Conservation (phyloP, 2,888 invertebrate species). For the Physocephala rufipes region DNA sequence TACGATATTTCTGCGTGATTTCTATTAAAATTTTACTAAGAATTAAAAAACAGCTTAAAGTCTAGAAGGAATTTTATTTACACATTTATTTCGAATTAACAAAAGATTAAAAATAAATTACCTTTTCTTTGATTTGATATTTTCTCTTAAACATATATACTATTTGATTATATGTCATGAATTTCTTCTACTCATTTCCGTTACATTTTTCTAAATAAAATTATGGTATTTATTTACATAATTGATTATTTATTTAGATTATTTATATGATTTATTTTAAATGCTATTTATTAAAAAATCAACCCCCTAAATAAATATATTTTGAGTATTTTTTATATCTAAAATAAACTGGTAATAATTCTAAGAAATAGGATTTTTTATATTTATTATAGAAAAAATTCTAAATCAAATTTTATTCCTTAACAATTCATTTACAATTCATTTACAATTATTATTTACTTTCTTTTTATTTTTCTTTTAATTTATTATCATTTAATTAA, state of each 20-base stretch:
- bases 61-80: constrained; percentile 17
- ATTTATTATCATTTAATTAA: constrained; percentile 19
- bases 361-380: too few species aligned
- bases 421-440: constrained; percentile 3
- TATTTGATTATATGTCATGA: too few species aligned
- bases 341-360: too few species aligned
- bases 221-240: constrained; percentile 28
- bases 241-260: constrained; percentile 28
- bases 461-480: constrained; percentile 24
- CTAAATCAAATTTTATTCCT: constrained; percentile 15
- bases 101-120: background rate
- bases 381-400: too few species aligned
- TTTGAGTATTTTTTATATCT: too few species aligned
- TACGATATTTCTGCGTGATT: too few species aligned
- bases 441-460: constrained; percentile 18
- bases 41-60: background rate
- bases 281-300: too few species aligned
- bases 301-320: too few species aligned
- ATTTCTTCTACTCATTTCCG: too few species aligned
- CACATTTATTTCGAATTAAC: background rate
- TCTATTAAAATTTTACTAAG: too few species aligned
- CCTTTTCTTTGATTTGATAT: constrained; percentile 12
- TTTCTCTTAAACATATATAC: constrained; percentile 7
- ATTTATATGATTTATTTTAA: constrained; percentile 15
- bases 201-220: constrained; percentile 14